A percentile compares a stretch with the other conserved stretches of the same genome.
These are phyloP conservation scores for Sminthurides aquaticus DNA, from an alignment of 2,888 invertebrate genomes.

Conservation along the genomic window DNA sequence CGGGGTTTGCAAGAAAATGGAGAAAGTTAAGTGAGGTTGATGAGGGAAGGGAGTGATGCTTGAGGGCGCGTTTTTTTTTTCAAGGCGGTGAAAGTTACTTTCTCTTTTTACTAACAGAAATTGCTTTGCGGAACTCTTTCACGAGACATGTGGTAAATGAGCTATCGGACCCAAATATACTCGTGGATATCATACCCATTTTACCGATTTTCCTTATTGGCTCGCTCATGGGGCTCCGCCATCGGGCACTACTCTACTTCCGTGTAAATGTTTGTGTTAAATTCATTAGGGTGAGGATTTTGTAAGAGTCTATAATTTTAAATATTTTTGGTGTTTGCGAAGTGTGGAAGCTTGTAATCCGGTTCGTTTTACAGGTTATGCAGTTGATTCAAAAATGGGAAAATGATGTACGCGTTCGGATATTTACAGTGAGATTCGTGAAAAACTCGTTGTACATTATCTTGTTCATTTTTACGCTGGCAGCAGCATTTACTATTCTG, in stretches of 20 bases:
- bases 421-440: constrained; percentile 18
- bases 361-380: constrained; percentile 11
- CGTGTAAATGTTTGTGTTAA: constrained; percentile 9
- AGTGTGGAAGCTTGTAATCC: background rate
- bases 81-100: background rate
- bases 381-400: constrained; percentile 20
- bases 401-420: constrained; percentile 20
- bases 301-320: background rate
- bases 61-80: background rate
- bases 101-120: constrained; percentile 15
- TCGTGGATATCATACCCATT: constrained; percentile 19
- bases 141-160: constrained; percentile 17
- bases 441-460: constrained; percentile 22
- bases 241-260: constrained; percentile 3
- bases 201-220: constrained; percentile 19
- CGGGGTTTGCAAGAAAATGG: background rate
- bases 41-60: background rate
- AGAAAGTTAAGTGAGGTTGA: background rate
- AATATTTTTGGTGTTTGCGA: background rate
- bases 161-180: constrained; percentile 4
- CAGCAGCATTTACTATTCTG: constrained; percentile 4
- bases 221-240: background rate
- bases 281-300: constrained; percentile 14
- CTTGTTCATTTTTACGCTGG: constrained; percentile 18
- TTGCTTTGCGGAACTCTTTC: constrained; percentile 8